Evolutionary conservation across 2,797 vertebrate species (phyloP).

Genomic region (Acanthiza pusilla): DNA sequence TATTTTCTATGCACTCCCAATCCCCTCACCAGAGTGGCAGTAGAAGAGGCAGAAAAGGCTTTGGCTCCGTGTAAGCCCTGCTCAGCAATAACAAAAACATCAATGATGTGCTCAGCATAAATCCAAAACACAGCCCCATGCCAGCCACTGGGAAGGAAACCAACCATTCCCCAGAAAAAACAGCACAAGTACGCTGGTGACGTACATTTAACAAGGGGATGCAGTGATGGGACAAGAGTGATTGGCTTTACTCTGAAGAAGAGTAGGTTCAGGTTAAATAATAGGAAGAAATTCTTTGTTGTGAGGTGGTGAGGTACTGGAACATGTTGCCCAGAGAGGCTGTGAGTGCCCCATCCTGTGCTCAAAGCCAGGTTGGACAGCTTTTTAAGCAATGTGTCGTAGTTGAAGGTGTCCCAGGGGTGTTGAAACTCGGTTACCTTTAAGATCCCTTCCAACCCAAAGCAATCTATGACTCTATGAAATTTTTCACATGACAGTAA

Average conservation of each 20-base stretch:
- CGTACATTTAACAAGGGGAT: neutral
- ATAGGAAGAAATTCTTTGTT: neutral
- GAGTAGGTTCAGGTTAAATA: neutral
- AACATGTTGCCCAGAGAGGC: neutral
- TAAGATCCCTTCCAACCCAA: neutral
- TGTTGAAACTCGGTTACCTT: neutral
- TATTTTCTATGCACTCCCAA: rapidly evolving
- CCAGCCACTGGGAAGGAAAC: neutral
- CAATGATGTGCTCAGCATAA: neutral
- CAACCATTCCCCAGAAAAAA: neutral
- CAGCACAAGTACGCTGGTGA: neutral
- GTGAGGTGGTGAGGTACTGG: neutral
- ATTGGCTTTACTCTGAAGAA: neutral
- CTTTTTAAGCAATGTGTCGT: neutral
- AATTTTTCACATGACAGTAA: neutral
- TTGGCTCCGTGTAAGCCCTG: neutral
- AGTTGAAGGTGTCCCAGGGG: neutral
- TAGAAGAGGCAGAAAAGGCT: neutral
- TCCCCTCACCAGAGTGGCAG: too few species aligned
- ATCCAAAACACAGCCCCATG: neutral
- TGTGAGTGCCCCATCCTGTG: neutral
- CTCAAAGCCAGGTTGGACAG: neutral
- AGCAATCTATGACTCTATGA: neutral
- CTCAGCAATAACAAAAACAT: neutral
- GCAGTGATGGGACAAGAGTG: neutral